These are phyloP conservation scores for Toxostoma redivivum DNA, from an alignment of 2,113 vertebrate species.

Conservation along the genomic window DNA sequence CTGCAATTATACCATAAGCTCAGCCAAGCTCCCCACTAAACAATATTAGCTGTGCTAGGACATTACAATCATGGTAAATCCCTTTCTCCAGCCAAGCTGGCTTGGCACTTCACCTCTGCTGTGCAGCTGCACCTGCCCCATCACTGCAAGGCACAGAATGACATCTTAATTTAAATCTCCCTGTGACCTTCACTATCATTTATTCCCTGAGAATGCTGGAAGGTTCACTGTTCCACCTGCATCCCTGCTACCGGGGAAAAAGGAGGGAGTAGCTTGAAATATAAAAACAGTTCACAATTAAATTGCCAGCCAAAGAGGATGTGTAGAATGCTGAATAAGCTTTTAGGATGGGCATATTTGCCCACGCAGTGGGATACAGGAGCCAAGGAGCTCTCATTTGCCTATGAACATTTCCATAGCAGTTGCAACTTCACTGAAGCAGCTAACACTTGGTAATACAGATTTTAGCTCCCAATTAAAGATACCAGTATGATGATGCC, in stretches of 20 bases:
- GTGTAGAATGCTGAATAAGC: not conserved
- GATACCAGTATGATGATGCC: not conserved
- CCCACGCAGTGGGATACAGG: not conserved
- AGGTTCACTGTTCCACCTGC: not conserved
- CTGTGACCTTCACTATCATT: not conserved
- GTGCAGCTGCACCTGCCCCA: not conserved
- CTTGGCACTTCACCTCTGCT: not conserved
- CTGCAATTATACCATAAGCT: not conserved
- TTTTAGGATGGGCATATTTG: not conserved
- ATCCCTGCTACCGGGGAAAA: not conserved
- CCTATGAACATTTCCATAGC: not conserved
- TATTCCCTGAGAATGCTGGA: not conserved
- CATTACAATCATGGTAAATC: not conserved
- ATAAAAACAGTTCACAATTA: not conserved
- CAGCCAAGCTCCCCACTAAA: not conserved
- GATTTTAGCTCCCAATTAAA: not conserved
- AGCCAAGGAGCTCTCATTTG: not conserved
- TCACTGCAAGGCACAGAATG: not conserved
- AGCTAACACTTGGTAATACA: not conserved
- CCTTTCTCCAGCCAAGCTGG: not conserved
- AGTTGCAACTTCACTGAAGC: not conserved
- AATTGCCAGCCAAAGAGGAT: not conserved
- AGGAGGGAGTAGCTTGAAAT: not conserved
- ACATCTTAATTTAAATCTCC: not conserved
- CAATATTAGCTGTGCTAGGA: not conserved